These are phyloP conservation scores for Eufriesea mexicana DNA, from an alignment of 1,140 invertebrate genomes.

Conservation along the genomic window DNA sequence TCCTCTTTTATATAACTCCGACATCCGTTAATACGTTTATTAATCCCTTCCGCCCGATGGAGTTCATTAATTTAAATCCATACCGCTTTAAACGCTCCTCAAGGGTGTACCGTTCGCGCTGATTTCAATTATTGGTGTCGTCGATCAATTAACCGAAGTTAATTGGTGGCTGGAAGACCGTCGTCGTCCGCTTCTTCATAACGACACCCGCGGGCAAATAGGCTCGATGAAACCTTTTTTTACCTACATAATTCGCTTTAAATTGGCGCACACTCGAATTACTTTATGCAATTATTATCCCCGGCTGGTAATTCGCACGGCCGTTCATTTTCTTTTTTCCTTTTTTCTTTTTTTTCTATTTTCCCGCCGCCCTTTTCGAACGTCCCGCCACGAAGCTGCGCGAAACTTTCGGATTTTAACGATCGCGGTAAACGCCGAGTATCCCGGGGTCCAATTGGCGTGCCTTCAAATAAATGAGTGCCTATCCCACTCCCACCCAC, in stretches of 20 bases:
- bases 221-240: conserved; percentile 31
- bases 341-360: not conserved
- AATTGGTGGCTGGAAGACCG: conserved; percentile 36
- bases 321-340: too few relatives aligned
- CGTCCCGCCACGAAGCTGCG: not conserved
- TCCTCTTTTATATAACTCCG: conserved; percentile 14
- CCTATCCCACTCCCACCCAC: not conserved
- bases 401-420: not conserved
- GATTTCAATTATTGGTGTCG: conserved; percentile 41
- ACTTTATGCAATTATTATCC: conserved; percentile 23
- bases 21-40: conserved; percentile 27
- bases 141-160: conserved; percentile 44
- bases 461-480: not conserved
- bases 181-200: conserved; percentile 21
- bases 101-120: conserved; percentile 21
- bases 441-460: not conserved
- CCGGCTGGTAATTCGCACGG: not conserved
- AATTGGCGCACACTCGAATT: conserved; percentile 41
- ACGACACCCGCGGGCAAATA: conserved; percentile 16
- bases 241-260: conserved; percentile 20
- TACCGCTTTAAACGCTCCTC: conserved; percentile 17
- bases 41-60: not conserved
- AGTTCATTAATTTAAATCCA: conserved; percentile 29
- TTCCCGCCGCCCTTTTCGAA: not conserved
- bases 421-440: not conserved